Evolutionary conservation across 2,888 invertebrate species (phyloP).

Genomic region (Erpobdella octoculata): DNA sequence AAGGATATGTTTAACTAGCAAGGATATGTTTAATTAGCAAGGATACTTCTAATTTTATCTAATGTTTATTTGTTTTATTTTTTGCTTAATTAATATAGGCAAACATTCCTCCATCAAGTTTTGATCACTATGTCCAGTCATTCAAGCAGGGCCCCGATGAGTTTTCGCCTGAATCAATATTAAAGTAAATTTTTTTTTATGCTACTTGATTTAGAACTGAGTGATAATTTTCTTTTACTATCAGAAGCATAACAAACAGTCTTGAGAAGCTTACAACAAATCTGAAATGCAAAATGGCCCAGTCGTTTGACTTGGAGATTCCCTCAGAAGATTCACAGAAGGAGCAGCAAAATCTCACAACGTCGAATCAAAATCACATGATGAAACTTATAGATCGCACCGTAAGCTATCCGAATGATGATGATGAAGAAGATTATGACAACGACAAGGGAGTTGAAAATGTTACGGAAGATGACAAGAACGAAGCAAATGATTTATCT

Average conservation of each 20-base stretch:
- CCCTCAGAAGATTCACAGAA: no score
- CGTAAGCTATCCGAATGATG: no score
- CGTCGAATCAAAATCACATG: no score
- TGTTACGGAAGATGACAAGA: no score
- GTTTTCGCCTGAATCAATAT: background rate
- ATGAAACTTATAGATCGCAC: no score
- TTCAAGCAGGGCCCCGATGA: no score
- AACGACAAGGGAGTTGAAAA: no score
- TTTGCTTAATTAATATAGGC: background rate
- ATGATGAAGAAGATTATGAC: no score
- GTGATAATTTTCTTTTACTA: background rate
- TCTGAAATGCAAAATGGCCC: conserved; percentile 30
- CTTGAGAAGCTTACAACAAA: conserved; percentile 32
- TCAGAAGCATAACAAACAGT: conserved; percentile 32
- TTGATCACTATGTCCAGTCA: background rate
- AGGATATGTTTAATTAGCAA: no score
- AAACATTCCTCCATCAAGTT: background rate
- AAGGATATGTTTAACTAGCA: no score
- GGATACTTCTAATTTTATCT: background rate
- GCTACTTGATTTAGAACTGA: background rate
- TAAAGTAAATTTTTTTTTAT: background rate
- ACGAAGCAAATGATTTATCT: no score
- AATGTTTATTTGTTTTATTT: background rate
- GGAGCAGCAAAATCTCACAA: no score
- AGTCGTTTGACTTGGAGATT: background rate